These are phyloP conservation scores for Xenopus laevis DNA, from an alignment of 2,113 vertebrate genomes.

Conservation along the genomic window DNA sequence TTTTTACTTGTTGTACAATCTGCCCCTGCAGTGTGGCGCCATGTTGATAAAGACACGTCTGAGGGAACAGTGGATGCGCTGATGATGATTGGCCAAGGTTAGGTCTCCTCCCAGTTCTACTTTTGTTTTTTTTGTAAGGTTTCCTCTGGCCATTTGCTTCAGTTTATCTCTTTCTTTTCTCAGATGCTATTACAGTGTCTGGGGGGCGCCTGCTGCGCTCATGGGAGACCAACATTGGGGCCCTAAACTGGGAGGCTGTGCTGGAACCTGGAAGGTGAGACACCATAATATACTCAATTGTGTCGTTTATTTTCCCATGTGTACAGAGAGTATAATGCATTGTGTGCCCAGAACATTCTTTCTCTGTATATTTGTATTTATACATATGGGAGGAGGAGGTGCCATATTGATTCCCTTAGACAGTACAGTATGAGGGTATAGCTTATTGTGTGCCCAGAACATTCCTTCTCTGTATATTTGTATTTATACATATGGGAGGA, in stretches of 20 bases:
- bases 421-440: no score
- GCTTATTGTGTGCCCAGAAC: no score
- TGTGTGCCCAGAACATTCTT: no score
- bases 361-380: no score
- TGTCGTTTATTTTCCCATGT: no score
- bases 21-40: slow-evolving; percentile 80
- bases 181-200: slow-evolving; percentile 85
- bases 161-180: background rate
- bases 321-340: rapidly evolving
- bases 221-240: slow-evolving; percentile 89
- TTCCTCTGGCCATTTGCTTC: background rate
- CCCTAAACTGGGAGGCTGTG: slow-evolving; percentile 88
- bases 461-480: no score
- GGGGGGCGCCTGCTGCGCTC: slow-evolving; percentile 84
- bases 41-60: slow-evolving; percentile 81
- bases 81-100: slow-evolving; percentile 85
- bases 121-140: background rate
- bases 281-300: rapidly evolving
- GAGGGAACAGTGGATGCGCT: slow-evolving; percentile 82
- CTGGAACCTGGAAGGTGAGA: slow-evolving; percentile 86
- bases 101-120: slow-evolving; percentile 16
- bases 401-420: no score
- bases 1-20: no score
- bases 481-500: no score
- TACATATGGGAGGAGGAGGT: no score